These are phyloP conservation scores for Pilophorus perplexus DNA, from an alignment of 2,888 invertebrate species.

Conservation along the genomic window DNA sequence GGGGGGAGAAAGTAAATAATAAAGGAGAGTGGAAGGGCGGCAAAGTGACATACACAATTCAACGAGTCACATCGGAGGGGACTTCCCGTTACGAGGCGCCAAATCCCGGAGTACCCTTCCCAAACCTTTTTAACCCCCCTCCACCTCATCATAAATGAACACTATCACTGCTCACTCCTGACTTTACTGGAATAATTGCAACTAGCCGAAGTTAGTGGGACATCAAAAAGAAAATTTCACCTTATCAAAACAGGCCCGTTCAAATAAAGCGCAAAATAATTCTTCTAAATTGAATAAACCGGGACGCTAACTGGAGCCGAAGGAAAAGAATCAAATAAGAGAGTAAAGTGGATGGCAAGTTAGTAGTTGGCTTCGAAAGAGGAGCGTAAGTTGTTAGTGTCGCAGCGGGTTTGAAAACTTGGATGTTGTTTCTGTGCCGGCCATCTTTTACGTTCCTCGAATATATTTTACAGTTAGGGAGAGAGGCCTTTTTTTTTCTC, in stretches of 20 bases:
- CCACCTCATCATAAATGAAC: too few species aligned
- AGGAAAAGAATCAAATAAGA: not conserved
- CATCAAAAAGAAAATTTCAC: too few species aligned
- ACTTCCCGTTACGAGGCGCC: constrained; percentile 10
- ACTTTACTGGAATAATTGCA: too few species aligned
- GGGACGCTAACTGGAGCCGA: too few species aligned
- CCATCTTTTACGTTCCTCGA: constrained; percentile 26
- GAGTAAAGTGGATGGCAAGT: not conserved
- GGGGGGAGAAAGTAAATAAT: constrained; percentile 4
- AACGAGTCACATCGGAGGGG: constrained; percentile 9
- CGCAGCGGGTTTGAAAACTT: constrained; percentile 26
- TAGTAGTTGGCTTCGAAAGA: constrained; percentile 20
- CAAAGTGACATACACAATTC: constrained; percentile 20
- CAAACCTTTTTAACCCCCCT: too few species aligned
- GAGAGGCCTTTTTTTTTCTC: constrained; percentile 9
- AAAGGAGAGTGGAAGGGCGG: constrained; percentile 2
- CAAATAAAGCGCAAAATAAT: too few species aligned
- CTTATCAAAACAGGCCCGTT: too few species aligned
- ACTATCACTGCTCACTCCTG: too few species aligned
- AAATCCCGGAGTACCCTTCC: too few species aligned
- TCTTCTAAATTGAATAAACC: too few species aligned
- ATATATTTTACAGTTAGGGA: constrained; percentile 31
- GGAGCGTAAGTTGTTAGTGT: constrained; percentile 28
- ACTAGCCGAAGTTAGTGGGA: too few species aligned
- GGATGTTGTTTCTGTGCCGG: constrained; percentile 23